These are phyloP conservation scores for Drosophila paranaensis DNA, from an alignment of 2,888 invertebrate species.

Conservation along the genomic window DNA sequence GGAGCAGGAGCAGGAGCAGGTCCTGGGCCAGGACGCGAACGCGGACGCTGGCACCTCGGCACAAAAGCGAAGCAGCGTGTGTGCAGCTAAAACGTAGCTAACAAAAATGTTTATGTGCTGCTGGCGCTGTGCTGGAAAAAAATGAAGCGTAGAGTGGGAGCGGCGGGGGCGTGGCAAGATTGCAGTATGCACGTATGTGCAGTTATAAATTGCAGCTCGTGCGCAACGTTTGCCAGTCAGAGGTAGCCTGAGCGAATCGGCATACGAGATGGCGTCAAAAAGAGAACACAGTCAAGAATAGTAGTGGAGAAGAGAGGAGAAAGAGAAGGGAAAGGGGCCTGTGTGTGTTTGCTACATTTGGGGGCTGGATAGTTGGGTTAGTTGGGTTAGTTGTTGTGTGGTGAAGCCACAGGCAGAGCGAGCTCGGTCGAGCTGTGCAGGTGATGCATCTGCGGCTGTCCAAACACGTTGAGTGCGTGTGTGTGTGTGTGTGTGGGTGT, in stretches of 20 bases:
- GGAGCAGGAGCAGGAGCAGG: background rate
- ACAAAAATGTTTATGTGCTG: constrained; percentile 74
- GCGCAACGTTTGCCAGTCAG: constrained; percentile 58
- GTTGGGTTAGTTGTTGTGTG: constrained; percentile 39
- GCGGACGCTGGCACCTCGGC: constrained; percentile 52
- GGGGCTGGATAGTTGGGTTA: constrained; percentile 39
- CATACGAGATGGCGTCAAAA: constrained; percentile 31
- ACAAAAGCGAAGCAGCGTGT: constrained; percentile 57
- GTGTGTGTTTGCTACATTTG: constrained; percentile 1
- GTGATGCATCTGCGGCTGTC: constrained; percentile 53
- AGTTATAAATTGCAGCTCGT: constrained; percentile 77
- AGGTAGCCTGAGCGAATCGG: constrained; percentile 29
- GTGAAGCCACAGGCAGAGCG: constrained; percentile 32
- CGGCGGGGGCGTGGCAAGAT: constrained; percentile 1
- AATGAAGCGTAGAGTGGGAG: no score
- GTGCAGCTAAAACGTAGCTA: constrained; percentile 65
- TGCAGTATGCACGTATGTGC: constrained; percentile 63
- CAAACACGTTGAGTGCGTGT: constrained; percentile 9
- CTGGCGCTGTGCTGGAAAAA: constrained; percentile 27
- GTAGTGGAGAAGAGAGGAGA: background rate
- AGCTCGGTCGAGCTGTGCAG: constrained; percentile 43
- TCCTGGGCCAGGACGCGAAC: constrained; percentile 19
- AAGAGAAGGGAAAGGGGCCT: background rate
- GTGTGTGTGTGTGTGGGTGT: constrained; percentile 15
- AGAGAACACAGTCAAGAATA: constrained; percentile 9